Evolutionary conservation across 1,140 invertebrate species (phyloP).

Genomic region (Xylocopa sonorina): DNA sequence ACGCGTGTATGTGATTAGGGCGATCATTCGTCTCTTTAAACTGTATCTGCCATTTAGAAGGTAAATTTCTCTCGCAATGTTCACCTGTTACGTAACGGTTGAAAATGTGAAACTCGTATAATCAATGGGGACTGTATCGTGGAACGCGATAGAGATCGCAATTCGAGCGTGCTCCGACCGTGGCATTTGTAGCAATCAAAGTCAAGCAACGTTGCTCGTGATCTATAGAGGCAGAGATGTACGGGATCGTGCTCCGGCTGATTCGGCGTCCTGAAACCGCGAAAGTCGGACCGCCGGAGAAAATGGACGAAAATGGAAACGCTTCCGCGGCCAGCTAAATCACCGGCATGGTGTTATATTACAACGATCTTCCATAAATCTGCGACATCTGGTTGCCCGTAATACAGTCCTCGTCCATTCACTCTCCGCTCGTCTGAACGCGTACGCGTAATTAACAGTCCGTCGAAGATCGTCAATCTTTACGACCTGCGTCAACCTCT

Average conservation of each 20-base stretch:
- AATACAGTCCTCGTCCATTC: slow-evolving; percentile 46
- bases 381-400: slow-evolving; percentile 49
- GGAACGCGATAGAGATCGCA: neutral
- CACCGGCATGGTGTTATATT: slow-evolving; percentile 45
- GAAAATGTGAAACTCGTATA: neutral
- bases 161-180: neutral
- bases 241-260: neutral
- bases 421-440: slow-evolving; percentile 16
- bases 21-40: no score
- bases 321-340: slow-evolving; percentile 43
- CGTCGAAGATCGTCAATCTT: slow-evolving; percentile 48
- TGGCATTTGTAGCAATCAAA: neutral
- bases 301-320: slow-evolving; percentile 63
- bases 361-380: slow-evolving; percentile 66
- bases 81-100: neutral
- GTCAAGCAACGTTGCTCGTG: neutral
- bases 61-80: neutral
- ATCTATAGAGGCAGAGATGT: no score
- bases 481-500: slow-evolving; percentile 52
- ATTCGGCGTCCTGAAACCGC: slow-evolving; percentile 43
- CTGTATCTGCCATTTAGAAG: no score
- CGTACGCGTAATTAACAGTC: slow-evolving; percentile 40
- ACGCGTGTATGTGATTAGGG: no score
- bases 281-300: slow-evolving; percentile 17
- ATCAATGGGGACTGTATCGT: neutral